phyloP scores from a whole-genome alignment of 1,140 invertebrate species.

The Sipha flava region DNA sequence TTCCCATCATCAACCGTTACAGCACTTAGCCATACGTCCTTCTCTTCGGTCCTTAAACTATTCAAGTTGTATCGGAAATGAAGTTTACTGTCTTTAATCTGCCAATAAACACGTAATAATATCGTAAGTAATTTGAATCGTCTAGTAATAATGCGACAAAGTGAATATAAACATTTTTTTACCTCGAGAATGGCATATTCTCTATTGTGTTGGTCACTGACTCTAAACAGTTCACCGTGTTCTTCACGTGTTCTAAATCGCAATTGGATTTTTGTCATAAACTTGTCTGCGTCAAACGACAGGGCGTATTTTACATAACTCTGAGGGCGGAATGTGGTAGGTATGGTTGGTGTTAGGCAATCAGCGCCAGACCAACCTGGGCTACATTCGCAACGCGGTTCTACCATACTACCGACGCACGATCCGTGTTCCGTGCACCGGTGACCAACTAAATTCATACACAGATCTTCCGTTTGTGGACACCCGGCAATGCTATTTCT shows the following conservation, averaged over 20 bases:
- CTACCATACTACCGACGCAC: slow-evolving; percentile 81
- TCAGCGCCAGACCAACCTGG: slow-evolving; percentile 83
- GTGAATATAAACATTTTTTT: too few relatives aligned
- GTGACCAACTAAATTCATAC: slow-evolving; percentile 67
- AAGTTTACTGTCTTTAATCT: slow-evolving; percentile 79
- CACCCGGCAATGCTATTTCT: slow-evolving; percentile 78
- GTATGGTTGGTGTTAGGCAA: slow-evolving; percentile 74
- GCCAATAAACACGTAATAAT: not conserved
- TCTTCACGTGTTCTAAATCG: slow-evolving; percentile 86
- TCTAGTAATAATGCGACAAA: not conserved
- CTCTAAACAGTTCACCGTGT: slow-evolving; percentile 82
- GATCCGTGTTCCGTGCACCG: slow-evolving; percentile 84
- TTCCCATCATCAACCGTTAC: slow-evolving; percentile 90
- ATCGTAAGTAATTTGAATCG: too few relatives aligned
- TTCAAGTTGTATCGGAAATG: slow-evolving; percentile 90
- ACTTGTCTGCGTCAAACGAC: slow-evolving; percentile 86
- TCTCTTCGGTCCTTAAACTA: slow-evolving; percentile 76
- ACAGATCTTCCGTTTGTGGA: slow-evolving; percentile 80
- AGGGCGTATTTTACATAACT: slow-evolving; percentile 93
- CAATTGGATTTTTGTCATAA: slow-evolving; percentile 83
- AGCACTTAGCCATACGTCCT: slow-evolving; percentile 80
- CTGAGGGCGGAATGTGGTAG: slow-evolving; percentile 80
- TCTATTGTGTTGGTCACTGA: slow-evolving; percentile 86
- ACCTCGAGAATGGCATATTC: slow-evolving; percentile 92
- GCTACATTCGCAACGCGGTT: slow-evolving; percentile 82